Conservation (phyloP, 35 echinoderm and acorn worm species). For the Apostichopus parvimensis region DNA sequence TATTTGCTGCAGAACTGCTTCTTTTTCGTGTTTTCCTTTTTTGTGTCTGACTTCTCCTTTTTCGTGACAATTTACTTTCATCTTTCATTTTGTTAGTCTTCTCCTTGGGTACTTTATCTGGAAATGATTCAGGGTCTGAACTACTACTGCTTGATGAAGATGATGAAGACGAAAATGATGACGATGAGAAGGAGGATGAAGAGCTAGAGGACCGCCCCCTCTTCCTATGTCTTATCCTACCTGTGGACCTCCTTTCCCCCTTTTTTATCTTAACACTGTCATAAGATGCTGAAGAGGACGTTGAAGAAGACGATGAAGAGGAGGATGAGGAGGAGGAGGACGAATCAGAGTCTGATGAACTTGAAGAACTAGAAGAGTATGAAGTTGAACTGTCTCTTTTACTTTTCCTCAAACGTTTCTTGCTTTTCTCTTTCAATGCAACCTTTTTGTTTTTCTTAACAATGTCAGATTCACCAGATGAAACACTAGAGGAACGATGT, state of each 20-base stretch:
- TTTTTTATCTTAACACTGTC: conserved; percentile 7
- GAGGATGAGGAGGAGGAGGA: not conserved
- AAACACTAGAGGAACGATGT: not conserved
- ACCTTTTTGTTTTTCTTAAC: not conserved
- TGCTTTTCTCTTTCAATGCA: not conserved
- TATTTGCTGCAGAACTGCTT: conserved; percentile 4
- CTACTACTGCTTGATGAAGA: conserved; percentile 32
- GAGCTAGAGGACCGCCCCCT: not conserved
- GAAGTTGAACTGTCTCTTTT: conserved; percentile 26
- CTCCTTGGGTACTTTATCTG: not conserved
- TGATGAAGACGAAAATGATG: conserved; percentile 6
- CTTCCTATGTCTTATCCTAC: not conserved
- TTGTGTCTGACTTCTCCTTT: not conserved
- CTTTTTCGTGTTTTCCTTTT: not conserved
- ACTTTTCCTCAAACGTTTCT: not conserved
- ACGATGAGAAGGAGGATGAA: conserved; percentile 3
- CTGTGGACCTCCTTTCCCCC: not conserved
- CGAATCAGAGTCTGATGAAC: conserved; percentile 22
- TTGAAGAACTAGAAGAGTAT: conserved; percentile 13
- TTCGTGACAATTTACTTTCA: not conserved
- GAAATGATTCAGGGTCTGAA: not conserved
- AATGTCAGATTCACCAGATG: not conserved
- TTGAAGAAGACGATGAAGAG: conserved; percentile 23
- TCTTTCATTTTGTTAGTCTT: not conserved
- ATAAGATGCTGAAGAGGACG: conserved; percentile 4